Conservation (phyloP, 2,797 vertebrate genomes). For the Macropodus opercularis region DNA sequence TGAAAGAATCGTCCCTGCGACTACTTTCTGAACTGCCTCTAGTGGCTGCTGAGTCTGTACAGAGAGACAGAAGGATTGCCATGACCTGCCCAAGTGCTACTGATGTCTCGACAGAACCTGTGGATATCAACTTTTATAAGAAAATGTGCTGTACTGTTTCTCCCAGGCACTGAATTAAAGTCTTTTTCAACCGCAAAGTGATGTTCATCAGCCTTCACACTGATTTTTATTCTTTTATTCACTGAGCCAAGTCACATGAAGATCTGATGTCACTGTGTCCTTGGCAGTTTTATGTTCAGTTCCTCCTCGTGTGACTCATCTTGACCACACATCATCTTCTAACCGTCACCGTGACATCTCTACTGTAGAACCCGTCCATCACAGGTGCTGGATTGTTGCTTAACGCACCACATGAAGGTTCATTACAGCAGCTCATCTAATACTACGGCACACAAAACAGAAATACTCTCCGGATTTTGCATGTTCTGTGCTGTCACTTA, state of each 20-base stretch:
- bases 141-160: constrained; percentile 83
- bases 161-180: constrained; percentile 91
- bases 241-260: background rate
- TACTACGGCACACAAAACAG: background rate
- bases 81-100: constrained; percentile 58
- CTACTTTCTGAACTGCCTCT: constrained; percentile 57
- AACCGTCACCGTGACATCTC: constrained; percentile 1
- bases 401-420: background rate
- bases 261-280: constrained; percentile 32
- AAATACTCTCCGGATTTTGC: no score
- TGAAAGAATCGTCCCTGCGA: constrained; percentile 28
- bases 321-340: constrained; percentile 5
- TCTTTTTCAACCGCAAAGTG: constrained; percentile 66
- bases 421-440: background rate
- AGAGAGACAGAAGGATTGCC: constrained; percentile 30
- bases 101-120: constrained; percentile 64
- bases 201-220: background rate
- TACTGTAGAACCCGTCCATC: background rate
- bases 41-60: constrained; percentile 60
- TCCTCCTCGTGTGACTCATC: constrained; percentile 25
- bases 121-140: constrained; percentile 71
- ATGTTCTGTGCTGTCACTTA: no score
- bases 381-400: background rate
- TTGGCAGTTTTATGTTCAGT: constrained; percentile 61
- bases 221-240: constrained; percentile 4